Percentiles rank a stretch among this genome's conserved stretches.
These are phyloP conservation scores for Aelia acuminata DNA, from an alignment of 2,888 invertebrate species.

Conservation along the genomic window DNA sequence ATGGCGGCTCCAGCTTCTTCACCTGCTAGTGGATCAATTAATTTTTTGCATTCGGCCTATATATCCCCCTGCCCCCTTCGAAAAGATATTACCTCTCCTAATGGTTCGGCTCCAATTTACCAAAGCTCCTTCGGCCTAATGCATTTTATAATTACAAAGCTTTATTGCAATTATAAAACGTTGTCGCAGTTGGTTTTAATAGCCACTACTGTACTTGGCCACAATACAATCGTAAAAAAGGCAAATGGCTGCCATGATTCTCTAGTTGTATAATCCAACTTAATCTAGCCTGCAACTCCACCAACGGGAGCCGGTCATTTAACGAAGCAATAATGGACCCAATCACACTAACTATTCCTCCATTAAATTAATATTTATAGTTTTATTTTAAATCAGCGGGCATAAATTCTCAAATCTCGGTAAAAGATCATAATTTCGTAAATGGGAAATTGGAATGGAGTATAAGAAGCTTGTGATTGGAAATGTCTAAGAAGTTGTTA, in stretches of 20 bases:
- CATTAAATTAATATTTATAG: slow-evolving; percentile 27
- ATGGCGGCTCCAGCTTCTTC: background rate
- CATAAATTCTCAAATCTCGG: background rate
- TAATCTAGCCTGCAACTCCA: slow-evolving; percentile 2
- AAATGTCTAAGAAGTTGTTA: background rate
- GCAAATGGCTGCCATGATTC: slow-evolving; percentile 13
- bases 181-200: slow-evolving; percentile 33
- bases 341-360: slow-evolving; percentile 19
- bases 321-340: slow-evolving; percentile 7
- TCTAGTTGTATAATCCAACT: slow-evolving; percentile 38
- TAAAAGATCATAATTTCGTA: background rate
- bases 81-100: slow-evolving; percentile 34
- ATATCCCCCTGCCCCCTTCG: background rate
- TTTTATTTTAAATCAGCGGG: slow-evolving; percentile 18
- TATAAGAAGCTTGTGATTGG: background rate
- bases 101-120: slow-evolving; percentile 37
- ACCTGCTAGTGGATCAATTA: slow-evolving; percentile 29
- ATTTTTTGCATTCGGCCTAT: slow-evolving; percentile 33
- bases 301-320: background rate
- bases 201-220: slow-evolving; percentile 39
- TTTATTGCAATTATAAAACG: slow-evolving; percentile 35
- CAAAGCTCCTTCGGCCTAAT: slow-evolving; percentile 14
- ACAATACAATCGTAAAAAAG: slow-evolving; percentile 31
- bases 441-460: background rate
- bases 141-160: slow-evolving; percentile 46